phyloP scores from a whole-genome alignment of 2,888 invertebrate genomes.

The Phortica magna region DNA sequence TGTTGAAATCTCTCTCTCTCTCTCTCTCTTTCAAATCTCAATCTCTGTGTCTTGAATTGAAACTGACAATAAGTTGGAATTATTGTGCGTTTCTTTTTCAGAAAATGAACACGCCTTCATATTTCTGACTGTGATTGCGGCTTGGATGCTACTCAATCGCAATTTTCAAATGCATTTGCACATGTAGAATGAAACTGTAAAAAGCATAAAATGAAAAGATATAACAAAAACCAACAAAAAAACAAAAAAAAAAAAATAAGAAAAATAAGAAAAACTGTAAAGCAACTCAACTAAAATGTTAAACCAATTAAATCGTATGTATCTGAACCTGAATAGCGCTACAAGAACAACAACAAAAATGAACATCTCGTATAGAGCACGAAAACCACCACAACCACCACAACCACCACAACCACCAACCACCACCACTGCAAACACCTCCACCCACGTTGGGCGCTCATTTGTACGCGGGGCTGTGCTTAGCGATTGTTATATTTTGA shows the following conservation, averaged over 20 bases:
- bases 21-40: conserved; percentile 11
- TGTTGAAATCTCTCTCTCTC: conserved; percentile 27
- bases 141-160: conserved; percentile 69
- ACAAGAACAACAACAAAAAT: conserved; percentile 48
- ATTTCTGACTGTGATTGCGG: conserved; percentile 76
- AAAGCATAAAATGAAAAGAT: conserved; percentile 29
- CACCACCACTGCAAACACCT: conserved; percentile 41
- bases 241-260: conserved; percentile 36
- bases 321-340: conserved; percentile 45
- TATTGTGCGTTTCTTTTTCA: conserved; percentile 76
- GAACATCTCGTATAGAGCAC: conserved; percentile 24
- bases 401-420: conserved; percentile 43
- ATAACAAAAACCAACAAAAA: too few relatives aligned
- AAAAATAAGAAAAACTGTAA: conserved; percentile 36
- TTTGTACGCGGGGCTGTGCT: conserved; percentile 1
- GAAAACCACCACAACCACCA: conserved; percentile 22
- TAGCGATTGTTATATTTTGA: not conserved
- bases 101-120: conserved; percentile 76
- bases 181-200: conserved; percentile 39
- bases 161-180: conserved; percentile 54
- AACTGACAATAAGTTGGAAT: conserved; percentile 69
- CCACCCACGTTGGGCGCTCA: conserved; percentile 27
- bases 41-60: conserved; percentile 63
- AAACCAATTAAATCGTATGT: conserved; percentile 8
- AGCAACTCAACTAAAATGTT: conserved; percentile 41